Conservation (phyloP, 2,113 vertebrate species). For the Colius striatus region DNA sequence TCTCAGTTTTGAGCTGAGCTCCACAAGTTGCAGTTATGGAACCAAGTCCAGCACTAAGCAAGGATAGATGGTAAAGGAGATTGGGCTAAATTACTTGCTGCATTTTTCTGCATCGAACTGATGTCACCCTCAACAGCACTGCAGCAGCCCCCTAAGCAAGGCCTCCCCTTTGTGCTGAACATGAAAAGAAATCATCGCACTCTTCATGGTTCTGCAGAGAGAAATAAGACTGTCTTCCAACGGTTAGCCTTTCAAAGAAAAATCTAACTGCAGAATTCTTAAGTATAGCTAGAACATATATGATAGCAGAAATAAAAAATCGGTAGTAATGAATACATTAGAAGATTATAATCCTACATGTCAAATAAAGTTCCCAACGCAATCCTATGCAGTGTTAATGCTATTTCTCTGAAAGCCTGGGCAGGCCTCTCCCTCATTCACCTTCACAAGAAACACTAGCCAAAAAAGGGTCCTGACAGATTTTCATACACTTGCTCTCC, state of each 20-base stretch:
- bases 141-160: not conserved
- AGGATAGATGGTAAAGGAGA: fast-evolving
- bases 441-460: not conserved
- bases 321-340: fast-evolving
- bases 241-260: not conserved
- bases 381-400: fast-evolving
- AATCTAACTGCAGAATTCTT: fast-evolving
- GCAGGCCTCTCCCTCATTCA: not conserved
- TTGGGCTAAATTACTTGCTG: not conserved
- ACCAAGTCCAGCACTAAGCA: not conserved
- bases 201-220: fast-evolving
- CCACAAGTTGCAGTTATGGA: fast-evolving
- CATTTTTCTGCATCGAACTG: not conserved
- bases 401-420: not conserved
- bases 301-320: fast-evolving
- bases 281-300: fast-evolving
- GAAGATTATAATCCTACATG: fast-evolving
- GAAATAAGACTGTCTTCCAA: fast-evolving
- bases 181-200: not conserved
- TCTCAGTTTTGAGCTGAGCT: not conserved
- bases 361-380: fast-evolving
- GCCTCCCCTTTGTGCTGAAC: not conserved
- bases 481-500: fast-evolving
- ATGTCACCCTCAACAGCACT: not conserved
- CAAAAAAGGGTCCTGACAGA: fast-evolving